Evolutionary conservation across 2,113 vertebrate genomes (phyloP), one percentile per base, ranked within the genome.

Genomic region (Cololabis saira): DNA sequence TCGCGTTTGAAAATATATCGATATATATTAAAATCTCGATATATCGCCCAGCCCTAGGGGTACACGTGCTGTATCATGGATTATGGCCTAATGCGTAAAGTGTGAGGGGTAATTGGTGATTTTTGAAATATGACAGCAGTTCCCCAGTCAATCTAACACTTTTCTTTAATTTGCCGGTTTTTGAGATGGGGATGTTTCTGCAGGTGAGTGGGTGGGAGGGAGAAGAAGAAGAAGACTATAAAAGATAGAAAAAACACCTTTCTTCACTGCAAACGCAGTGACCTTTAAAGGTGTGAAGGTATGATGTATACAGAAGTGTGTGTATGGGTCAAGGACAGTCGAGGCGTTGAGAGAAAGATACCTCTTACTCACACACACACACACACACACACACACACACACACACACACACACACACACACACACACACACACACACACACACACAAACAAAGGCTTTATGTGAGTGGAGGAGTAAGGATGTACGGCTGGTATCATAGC

Each of bases 401-500:
- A 27, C 24, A 27, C 5, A 27, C 24, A 27, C 5, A 27, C 24
- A 27, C 5, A 27, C 24, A 27, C 5, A 27, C 24, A 27, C 5
- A 27, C 24, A 27, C 5, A 27, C 24, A 27, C 24, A 27, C 24
- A 27, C 24, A 5, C 24, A 27, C 5, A 27, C 6, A 55, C 51
- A 41, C 22, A 68, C 42, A 67, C 62, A 62, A 45, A 65, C 24
- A 43, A 10, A 15, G 22, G 37, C 54, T 15, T 48, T 48, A 70
- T 57, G 62, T 74, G 71, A 76, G 83, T 81, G 80, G 78, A 72
- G 67, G 80, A 80, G 80, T 75, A 55, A 76, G 78, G 71, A 84
- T 75, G 78, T 83, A 60, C 63, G 48, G 70, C 53, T 79, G 63
- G 88, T 90, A 83, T 88, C 88, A 84, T 88, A 88, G 88, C 88